Evolutionary conservation across 2,113 vertebrate species (phyloP).

Genomic region (Melierax canorus): DNA sequence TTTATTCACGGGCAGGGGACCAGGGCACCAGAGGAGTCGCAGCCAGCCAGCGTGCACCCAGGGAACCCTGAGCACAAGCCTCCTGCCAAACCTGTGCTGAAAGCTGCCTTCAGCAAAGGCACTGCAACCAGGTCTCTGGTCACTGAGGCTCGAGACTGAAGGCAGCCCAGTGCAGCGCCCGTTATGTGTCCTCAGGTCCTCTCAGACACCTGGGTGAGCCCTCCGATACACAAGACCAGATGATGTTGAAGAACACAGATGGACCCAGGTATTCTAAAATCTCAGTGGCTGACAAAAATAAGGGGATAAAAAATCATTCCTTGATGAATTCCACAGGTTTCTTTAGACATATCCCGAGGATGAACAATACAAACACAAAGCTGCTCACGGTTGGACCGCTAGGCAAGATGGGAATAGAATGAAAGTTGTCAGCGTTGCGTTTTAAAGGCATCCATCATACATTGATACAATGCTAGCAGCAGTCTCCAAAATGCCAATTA

Average conservation of each 20-base stretch:
- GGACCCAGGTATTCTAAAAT: neutral
- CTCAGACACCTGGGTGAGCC: neutral
- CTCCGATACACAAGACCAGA: neutral
- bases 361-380: neutral
- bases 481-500: neutral
- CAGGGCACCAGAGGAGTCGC: neutral
- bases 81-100: neutral
- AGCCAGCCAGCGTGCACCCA: rapidly evolving
- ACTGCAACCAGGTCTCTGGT: neutral
- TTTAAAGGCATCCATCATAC: neutral
- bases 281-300: neutral
- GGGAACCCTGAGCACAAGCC: neutral
- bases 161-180: neutral
- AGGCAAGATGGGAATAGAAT: neutral
- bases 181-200: neutral
- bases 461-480: neutral
- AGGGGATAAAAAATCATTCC: neutral
- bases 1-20: neutral
- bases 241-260: neutral
- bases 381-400: neutral
- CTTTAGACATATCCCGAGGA: neutral
- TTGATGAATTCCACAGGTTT: neutral
- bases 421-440: neutral
- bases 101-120: neutral
- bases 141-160: neutral